phyloP scores from a whole-genome alignment of 2,888 invertebrate genomes.

The Drosophila subquinaria region DNA sequence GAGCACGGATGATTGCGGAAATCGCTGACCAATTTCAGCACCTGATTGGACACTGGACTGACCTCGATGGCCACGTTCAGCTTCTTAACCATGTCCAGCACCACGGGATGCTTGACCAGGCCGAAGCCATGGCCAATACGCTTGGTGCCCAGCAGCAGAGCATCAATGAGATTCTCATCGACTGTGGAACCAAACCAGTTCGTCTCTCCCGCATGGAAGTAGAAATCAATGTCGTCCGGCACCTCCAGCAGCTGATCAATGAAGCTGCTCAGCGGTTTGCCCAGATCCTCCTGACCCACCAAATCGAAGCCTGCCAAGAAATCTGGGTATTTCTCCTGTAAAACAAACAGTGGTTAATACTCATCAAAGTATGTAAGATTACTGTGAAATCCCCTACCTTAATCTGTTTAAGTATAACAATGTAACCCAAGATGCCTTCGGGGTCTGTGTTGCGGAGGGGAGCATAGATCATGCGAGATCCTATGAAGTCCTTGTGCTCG shows the following conservation, averaged over 20 bases:
- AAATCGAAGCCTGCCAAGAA: slow-evolving; percentile 92
- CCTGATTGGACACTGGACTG: slow-evolving; percentile 92
- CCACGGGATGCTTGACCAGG: slow-evolving; percentile 90
- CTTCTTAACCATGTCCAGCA: slow-evolving; percentile 87
- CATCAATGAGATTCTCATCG: slow-evolving; percentile 92
- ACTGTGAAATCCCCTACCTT: slow-evolving; percentile 62
- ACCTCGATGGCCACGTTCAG: slow-evolving; percentile 90
- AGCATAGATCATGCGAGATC: slow-evolving; percentile 90
- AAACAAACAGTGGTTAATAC: slow-evolving; percentile 6
- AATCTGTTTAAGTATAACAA: slow-evolving; percentile 81
- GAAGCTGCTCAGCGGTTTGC: slow-evolving; percentile 88
- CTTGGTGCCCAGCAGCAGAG: slow-evolving; percentile 90
- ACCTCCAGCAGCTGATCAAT: slow-evolving; percentile 87
- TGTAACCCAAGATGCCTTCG: slow-evolving; percentile 85
- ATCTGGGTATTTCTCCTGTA: slow-evolving; percentile 87
- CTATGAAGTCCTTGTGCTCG: slow-evolving; percentile 88
- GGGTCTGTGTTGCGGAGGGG: slow-evolving; percentile 86
- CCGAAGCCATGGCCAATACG: slow-evolving; percentile 93
- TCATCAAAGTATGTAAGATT: rapidly evolving
- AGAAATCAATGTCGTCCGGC: slow-evolving; percentile 87
- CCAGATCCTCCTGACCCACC: slow-evolving; percentile 92
- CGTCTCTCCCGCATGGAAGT: slow-evolving; percentile 94
- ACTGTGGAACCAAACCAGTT: slow-evolving; percentile 89
- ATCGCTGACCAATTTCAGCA: slow-evolving; percentile 89
- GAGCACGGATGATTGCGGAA: slow-evolving; percentile 91